Conservation (phyloP, 2,797 vertebrate genomes). For the Rhinatrema bivittatum region DNA sequence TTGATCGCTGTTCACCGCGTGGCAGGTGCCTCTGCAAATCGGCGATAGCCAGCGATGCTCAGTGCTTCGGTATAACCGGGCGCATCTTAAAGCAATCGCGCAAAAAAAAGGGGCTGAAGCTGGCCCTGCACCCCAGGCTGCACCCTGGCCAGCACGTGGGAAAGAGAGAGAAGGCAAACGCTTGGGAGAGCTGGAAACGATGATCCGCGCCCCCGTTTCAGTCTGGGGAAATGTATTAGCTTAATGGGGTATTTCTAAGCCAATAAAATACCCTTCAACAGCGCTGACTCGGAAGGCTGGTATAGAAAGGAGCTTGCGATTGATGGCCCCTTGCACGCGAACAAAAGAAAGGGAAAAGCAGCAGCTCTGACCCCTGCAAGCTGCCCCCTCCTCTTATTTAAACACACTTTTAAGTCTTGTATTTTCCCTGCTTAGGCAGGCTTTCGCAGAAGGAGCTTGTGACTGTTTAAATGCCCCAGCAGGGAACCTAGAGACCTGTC, state of each 20-base stretch:
- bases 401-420: slow-evolving; percentile 56
- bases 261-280: slow-evolving; percentile 36
- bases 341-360: slow-evolving; percentile 32
- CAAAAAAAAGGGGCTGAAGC: no score
- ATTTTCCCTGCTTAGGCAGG: slow-evolving; percentile 64
- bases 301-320: slow-evolving; percentile 36
- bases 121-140: no score
- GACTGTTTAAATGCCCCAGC: slow-evolving; percentile 75
- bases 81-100: no score
- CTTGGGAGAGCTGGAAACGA: no score
- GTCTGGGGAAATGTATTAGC: slow-evolving; percentile 15
- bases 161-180: no score
- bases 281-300: slow-evolving; percentile 24
- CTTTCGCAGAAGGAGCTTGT: slow-evolving; percentile 73
- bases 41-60: no score
- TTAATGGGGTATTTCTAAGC: slow-evolving; percentile 44
- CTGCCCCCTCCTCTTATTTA: slow-evolving; percentile 38
- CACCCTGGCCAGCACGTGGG: no score
- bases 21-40: no score
- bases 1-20: no score
- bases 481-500: slow-evolving; percentile 63
- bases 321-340: slow-evolving; percentile 36
- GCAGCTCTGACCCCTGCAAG: slow-evolving; percentile 18
- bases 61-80: no score
- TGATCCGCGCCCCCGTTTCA: no score